Evolutionary conservation across 2,888 invertebrate species (phyloP), one percentile per base, ranked within the genome.

Genomic region (Linnaemya vulpina): DNA sequence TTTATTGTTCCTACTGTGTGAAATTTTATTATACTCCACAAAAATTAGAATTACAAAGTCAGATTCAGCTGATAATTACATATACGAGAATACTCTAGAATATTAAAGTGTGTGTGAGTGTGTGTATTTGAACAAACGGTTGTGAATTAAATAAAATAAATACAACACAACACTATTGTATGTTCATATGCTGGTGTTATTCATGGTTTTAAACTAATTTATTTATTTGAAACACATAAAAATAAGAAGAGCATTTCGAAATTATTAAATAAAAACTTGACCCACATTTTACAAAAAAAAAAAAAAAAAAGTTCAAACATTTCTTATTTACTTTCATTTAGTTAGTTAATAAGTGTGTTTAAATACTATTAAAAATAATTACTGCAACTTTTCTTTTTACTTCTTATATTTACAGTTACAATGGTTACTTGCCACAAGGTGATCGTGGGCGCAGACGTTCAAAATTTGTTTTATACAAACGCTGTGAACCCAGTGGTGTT

Each of bases 371-470:
- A 60, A 15, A 3, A 35, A 17, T 9, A 17, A 38, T 58, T 60
- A 60, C n/a, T 60, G 5, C 7, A 35, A 35, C 11, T 35, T 17
- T 9, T 38, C 1, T 35, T 60, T 35, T 17, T 53, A 7, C 60
- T 78, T 93, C 80, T 74, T 63, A n/a, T 86, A 70, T 55, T 79
- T 93, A 81, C 92, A 97, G 97, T 90, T 98, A 99, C 94, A 99
- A 99, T 95, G 98, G 98, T 88, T 96, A 95, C 91, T 94, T 98
- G 90, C 97, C 98, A 87, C 96, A 97, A 90, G 98, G 98, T 62
- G 98, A 98, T 93, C 95, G 97, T 89, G 98, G 98, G 17, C 94
- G 99, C 83, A 95, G 97, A 90, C 95, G 97, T 90, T 98, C 98
- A 93, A 99, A 99, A 94, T 98, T 98, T 93, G 95, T 98, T 87